Conservation (phyloP, 2,888 invertebrate genomes). For the Helicoverpa assulta region DNA sequence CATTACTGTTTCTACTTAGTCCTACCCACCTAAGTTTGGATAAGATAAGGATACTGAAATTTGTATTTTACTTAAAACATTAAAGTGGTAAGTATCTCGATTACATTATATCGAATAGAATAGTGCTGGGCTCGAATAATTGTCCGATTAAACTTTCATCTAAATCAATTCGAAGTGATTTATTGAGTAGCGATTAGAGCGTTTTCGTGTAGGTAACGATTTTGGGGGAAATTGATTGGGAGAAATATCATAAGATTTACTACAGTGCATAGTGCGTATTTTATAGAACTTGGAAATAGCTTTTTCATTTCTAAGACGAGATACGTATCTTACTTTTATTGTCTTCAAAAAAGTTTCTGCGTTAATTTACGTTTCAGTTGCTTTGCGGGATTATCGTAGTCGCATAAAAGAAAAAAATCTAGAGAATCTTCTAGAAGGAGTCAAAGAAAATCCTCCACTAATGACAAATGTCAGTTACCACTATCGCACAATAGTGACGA, state of each 20-base stretch:
- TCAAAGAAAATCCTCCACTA: not conserved
- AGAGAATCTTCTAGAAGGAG: not conserved
- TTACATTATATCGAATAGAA: constrained; percentile 20
- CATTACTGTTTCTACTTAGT: constrained; percentile 33
- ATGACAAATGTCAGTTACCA: not conserved
- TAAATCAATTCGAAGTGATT: constrained; percentile 48
- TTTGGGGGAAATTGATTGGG: constrained; percentile 34
- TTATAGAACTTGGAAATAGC: no score
- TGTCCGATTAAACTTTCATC: constrained; percentile 38
- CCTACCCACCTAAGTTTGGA: constrained; percentile 20
- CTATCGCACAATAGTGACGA: constrained; percentile 15
- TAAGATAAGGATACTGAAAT: constrained; percentile 43
- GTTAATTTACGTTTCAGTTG: no score
- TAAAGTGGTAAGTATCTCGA: constrained; percentile 11
- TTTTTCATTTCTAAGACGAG: no score
- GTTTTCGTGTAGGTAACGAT: constrained; percentile 23
- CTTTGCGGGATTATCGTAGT: no score
- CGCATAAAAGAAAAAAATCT: no score
- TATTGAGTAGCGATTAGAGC: constrained; percentile 38
- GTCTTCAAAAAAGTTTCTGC: no score
- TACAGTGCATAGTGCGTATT: no score
- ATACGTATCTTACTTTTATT: no score
- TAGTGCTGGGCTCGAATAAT: constrained; percentile 23
- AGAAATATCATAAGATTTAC: not conserved
- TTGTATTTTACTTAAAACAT: constrained; percentile 34